Conservation (phyloP, 2,888 invertebrate genomes). For the Ryuthela nishihirai region DNA sequence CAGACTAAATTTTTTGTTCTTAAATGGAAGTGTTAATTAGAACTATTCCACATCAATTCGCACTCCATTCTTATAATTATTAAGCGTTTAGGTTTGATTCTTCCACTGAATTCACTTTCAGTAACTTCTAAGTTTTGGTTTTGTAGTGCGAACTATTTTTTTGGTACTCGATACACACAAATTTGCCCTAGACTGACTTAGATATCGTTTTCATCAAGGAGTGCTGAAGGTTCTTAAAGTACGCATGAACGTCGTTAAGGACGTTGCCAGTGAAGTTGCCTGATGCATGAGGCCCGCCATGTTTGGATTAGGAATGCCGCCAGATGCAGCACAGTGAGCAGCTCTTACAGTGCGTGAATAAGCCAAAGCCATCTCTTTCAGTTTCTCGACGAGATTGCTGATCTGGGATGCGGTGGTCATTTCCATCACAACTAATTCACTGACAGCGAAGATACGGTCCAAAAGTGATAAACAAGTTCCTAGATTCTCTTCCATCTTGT, state of each 20-base stretch:
- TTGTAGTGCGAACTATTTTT: too few relatives aligned
- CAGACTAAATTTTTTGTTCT: too few relatives aligned
- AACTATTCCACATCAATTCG: too few relatives aligned
- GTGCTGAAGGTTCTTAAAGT: constrained; percentile 39
- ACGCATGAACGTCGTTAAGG: constrained; percentile 42
- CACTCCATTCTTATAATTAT: too few relatives aligned
- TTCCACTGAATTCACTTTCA: too few relatives aligned
- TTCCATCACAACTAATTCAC: constrained; percentile 70
- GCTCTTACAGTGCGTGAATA: constrained; percentile 65
- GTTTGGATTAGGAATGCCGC: constrained; percentile 59
- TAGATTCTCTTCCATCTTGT: constrained; percentile 64
- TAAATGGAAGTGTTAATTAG: too few relatives aligned
- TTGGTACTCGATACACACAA: too few relatives aligned
- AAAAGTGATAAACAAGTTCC: constrained; percentile 73
- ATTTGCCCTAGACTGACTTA: constrained; percentile 31
- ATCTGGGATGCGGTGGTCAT: constrained; percentile 71
- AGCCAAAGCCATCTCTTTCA: constrained; percentile 76
- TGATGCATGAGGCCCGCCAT: constrained; percentile 67
- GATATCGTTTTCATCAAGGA: constrained; percentile 28
- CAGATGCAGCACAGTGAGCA: constrained; percentile 68
- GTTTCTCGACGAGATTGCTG: constrained; percentile 72
- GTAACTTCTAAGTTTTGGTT: too few relatives aligned
- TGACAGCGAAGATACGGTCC: constrained; percentile 64
- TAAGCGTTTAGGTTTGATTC: too few relatives aligned
- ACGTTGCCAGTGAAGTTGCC: constrained; percentile 62